phyloP scores from a whole-genome alignment of 2,113 vertebrate species.

The Jaculus jaculus region DNA sequence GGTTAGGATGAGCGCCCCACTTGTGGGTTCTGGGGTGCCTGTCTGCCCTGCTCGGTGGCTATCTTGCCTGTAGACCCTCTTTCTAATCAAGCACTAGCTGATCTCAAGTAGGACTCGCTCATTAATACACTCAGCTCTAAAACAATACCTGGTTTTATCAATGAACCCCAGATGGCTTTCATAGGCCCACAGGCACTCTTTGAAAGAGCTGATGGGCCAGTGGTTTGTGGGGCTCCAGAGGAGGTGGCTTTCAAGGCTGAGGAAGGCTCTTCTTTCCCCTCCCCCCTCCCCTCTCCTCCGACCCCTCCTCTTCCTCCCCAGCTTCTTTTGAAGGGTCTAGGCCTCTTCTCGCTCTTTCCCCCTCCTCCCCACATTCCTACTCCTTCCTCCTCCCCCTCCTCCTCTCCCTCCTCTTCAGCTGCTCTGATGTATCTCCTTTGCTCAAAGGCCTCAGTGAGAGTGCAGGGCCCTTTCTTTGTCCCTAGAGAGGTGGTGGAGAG shows the following conservation, averaged over 20 bases:
- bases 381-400: background rate
- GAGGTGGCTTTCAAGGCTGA: slow-evolving; percentile 80
- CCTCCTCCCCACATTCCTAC: background rate
- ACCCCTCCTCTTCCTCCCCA: background rate
- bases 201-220: slow-evolving; percentile 82
- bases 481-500: background rate
- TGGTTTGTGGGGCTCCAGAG: slow-evolving; percentile 77
- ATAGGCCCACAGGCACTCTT: slow-evolving; percentile 73
- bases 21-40: background rate
- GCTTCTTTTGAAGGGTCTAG: slow-evolving; percentile 80
- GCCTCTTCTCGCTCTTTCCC: background rate
- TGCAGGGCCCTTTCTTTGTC: slow-evolving; percentile 79
- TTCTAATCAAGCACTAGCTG: slow-evolving; percentile 61
- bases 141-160: slow-evolving; percentile 76
- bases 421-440: slow-evolving; percentile 76
- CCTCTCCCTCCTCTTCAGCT: slow-evolving; percentile 55
- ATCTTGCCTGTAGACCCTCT: slow-evolving; percentile 17
- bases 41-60: too few species aligned
- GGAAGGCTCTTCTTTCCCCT: background rate
- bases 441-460: slow-evolving; percentile 78
- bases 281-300: slow-evolving; percentile 27
- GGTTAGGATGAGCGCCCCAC: background rate
- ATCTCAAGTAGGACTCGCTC: slow-evolving; percentile 58
- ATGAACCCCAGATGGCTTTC: slow-evolving; percentile 74
- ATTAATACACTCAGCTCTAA: slow-evolving; percentile 74